Conservation (phyloP, 2,113 vertebrate genomes). For the Aegithalos caudatus region DNA sequence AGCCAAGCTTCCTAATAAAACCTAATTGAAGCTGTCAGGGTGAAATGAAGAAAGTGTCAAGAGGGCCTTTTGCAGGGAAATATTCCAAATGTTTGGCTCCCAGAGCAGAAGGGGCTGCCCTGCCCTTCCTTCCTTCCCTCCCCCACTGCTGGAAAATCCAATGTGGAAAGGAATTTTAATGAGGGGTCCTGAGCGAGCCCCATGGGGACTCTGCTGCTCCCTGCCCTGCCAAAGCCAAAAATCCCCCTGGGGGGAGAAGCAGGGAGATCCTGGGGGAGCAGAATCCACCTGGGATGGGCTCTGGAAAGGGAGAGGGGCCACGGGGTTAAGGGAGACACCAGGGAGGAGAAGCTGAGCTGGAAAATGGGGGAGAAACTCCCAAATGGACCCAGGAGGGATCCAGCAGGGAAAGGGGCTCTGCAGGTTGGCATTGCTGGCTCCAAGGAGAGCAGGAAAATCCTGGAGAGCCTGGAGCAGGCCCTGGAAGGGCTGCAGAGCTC, state of each 20-base stretch:
- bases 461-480: background rate
- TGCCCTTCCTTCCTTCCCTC: too few relatives aligned
- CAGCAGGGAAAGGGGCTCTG: too few relatives aligned
- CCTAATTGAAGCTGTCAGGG: conserved; percentile 64
- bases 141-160: background rate
- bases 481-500: fast-evolving
- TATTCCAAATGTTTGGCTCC: conserved; percentile 23
- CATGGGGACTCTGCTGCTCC: background rate
- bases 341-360: background rate
- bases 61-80: conserved; percentile 34
- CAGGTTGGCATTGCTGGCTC: too few relatives aligned
- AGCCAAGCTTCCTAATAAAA: conserved; percentile 51
- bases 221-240: background rate
- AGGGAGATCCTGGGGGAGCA: background rate
- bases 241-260: background rate
- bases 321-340: background rate
- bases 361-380: background rate
- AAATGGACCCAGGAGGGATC: too few relatives aligned
- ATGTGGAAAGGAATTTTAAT: conserved; percentile 43
- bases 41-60: conserved; percentile 61
- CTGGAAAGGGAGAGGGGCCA: background rate
- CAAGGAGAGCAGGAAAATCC: background rate
- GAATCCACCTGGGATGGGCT: background rate
- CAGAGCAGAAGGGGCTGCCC: background rate
- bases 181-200: background rate